Base-by-base conservation (phyloP, 2,797 vertebrate genomes). In the Melanotaenia pygmaea region DNA sequence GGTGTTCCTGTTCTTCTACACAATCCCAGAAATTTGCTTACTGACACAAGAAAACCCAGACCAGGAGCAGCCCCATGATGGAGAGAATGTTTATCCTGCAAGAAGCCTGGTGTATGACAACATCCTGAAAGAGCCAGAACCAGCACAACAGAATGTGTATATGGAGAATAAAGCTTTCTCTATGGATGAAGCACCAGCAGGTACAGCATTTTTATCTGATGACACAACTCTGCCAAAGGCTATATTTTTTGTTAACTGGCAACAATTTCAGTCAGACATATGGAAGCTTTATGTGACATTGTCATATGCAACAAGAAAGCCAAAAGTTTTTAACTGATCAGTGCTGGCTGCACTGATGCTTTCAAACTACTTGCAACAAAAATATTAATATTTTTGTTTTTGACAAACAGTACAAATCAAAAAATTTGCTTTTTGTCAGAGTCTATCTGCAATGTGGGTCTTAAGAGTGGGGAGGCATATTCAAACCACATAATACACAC, bases 101-200 rank as follows among this genome's bases (percentile, higher is more conserved):
- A 90, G 93, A 0, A 96, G 94, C 0, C 90, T 96, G 77, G 93
- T 94, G 73, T 97, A 96, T 0, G 96, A 97, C 86, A 96, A 94
- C 83, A 95, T 96, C 85, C 83, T 95, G 18, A 97, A 96, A 76
- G 95, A 96, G 78, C 92, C 94, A 1, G 88, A 74, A 32, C 57
- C 53, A 62, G 88, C 84, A 11, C 90, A 93, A 69, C 94, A 86
- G 16, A 88, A 77, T 18, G 34, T 96, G 87, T 96, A 95, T 4
- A 87, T 97, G 74, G 96, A 98, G 85, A 98, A 99, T 90, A 96
- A 95, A 84, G 96, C 96, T 0, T 98, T 98, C 83, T 94, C 95
- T 16, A 93, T 96, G 95, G 96, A 98, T 0, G 96, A 97, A 67
- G 92, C 95, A 0, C 91, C 89, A 70, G 61, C 94, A 63, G 96